Conservation (phyloP, 2,113 vertebrate genomes). For the Etheostoma cragini region DNA sequence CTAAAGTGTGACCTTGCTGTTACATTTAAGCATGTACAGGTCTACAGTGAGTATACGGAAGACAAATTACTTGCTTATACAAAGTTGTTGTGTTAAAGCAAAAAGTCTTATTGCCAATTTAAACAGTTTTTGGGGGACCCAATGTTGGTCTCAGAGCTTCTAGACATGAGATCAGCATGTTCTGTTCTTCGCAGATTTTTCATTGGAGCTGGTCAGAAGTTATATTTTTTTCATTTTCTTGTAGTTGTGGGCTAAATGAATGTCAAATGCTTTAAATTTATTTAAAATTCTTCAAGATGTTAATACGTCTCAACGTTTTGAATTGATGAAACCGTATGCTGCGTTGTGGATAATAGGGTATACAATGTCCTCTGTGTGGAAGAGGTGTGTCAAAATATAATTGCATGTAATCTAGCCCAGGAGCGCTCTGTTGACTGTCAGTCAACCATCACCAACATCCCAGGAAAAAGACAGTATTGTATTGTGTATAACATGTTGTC, state of each 20-base stretch:
- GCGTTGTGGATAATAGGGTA: neutral
- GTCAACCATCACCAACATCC: slow-evolving; percentile 27
- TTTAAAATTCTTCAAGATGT: neutral
- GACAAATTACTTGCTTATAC: neutral
- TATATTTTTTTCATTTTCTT: neutral
- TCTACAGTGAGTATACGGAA: neutral
- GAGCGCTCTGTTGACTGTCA: slow-evolving; percentile 13
- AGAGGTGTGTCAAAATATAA: slow-evolving; percentile 45
- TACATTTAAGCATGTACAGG: too few species aligned
- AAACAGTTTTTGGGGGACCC: neutral
- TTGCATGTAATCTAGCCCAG: slow-evolving; percentile 46
- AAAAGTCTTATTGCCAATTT: neutral
- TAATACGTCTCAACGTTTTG: neutral
- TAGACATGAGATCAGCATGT: neutral
- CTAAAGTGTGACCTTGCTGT: neutral
- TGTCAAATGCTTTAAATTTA: neutral
- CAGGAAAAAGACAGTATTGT: slow-evolving; percentile 32
- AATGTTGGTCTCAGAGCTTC: neutral
- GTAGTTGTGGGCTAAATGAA: neutral
- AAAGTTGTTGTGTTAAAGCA: neutral
- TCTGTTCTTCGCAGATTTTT: neutral
- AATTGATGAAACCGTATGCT: neutral
- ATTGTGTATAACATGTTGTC: neutral
- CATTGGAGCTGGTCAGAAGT: neutral
- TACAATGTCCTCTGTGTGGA: slow-evolving; percentile 5